Conservation (phyloP, 2,888 invertebrate genomes). For the Hymenopus coronatus region DNA sequence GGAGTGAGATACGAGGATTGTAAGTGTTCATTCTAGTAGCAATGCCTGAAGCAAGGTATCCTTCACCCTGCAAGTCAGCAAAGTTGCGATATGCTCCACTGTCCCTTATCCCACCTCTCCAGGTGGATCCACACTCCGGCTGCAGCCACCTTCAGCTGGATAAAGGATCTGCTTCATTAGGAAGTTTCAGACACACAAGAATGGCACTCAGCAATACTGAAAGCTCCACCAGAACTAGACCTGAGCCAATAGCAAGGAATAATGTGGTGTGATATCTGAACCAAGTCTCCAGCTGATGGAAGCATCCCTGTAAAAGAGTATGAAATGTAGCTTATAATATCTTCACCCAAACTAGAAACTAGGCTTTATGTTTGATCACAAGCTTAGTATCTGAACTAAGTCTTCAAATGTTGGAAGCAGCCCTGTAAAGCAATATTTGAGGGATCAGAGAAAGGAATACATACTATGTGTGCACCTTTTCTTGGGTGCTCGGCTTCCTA, state of each 20-base stretch:
- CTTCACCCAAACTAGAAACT: no score
- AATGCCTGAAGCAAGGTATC: background rate
- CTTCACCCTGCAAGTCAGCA: background rate
- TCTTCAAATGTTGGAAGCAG: no score
- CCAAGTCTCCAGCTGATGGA: conserved; percentile 28
- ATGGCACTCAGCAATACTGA: conserved; percentile 32
- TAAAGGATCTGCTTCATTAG: background rate
- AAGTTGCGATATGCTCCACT: background rate
- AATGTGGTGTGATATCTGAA: conserved; percentile 26
- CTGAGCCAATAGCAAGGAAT: conserved; percentile 30
- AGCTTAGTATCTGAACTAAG: no score
- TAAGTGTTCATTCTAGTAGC: background rate
- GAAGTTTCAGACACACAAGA: conserved; percentile 29
- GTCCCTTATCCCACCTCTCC: background rate
- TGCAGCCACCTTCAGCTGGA: conserved; percentile 17
- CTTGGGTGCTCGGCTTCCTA: no score
- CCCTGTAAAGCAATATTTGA: no score
- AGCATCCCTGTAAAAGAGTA: conserved; percentile 28
- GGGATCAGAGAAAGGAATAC: no score
- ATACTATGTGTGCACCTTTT: no score
- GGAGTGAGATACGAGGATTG: background rate
- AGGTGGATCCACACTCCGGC: conserved; percentile 4
- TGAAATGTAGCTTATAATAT: no score
- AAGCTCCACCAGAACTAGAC: conserved; percentile 30
- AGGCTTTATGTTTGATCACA: no score